phyloP scores from a whole-genome alignment of 2,113 vertebrate species.

The Hippocampus abdominalis region DNA sequence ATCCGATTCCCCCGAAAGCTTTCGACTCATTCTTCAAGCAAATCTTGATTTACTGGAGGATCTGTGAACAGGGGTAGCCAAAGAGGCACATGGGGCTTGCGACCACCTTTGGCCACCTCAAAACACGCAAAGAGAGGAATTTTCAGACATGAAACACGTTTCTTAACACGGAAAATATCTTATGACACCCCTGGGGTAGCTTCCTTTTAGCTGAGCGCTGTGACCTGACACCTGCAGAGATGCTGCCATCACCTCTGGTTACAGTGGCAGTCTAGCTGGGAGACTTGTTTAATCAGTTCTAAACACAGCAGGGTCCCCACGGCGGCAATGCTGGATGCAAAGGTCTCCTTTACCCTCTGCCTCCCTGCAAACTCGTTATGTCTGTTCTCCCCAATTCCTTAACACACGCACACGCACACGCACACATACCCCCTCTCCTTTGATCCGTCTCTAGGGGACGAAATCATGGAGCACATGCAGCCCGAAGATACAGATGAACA shows the following conservation, averaged over 20 bases:
- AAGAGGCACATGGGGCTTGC: neutral
- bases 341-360: slow-evolving; percentile 34
- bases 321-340: slow-evolving; percentile 41
- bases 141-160: neutral
- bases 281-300: slow-evolving; percentile 43
- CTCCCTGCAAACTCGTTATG: slow-evolving; percentile 19
- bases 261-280: slow-evolving; percentile 40
- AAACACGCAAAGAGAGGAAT: neutral
- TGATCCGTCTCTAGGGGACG: slow-evolving; percentile 61
- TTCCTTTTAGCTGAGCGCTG: slow-evolving; percentile 28
- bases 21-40: too few species aligned
- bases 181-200: slow-evolving; percentile 29
- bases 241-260: slow-evolving; percentile 33
- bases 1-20: too few species aligned
- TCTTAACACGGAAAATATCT: slow-evolving; percentile 29
- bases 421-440: slow-evolving; percentile 44
- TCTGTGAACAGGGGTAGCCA: neutral
- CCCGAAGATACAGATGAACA: slow-evolving; percentile 52
- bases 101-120: neutral
- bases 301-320: slow-evolving; percentile 40
- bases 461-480: slow-evolving; percentile 55
- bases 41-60: too few species aligned
- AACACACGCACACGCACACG: neutral
- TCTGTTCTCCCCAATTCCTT: slow-evolving; percentile 10
- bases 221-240: slow-evolving; percentile 31